phyloP scores from a whole-genome alignment of 2,888 invertebrate genomes.

The Volucella zonaria region DNA sequence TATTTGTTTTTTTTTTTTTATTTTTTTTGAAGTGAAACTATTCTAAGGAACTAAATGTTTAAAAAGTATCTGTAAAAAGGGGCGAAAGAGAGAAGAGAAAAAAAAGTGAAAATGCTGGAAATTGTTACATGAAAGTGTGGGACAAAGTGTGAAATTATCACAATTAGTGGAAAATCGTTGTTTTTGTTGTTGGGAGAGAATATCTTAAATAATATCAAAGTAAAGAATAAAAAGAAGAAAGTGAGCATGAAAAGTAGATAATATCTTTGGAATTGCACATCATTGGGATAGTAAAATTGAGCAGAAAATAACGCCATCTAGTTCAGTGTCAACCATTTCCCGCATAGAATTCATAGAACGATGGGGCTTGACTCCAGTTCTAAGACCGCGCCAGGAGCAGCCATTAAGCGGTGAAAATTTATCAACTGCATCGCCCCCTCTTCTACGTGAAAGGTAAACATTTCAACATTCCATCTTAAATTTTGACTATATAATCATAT shows the following conservation, averaged over 20 bases:
- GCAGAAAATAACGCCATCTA: constrained; percentile 79
- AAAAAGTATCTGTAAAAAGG: neutral
- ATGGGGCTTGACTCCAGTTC: constrained; percentile 99
- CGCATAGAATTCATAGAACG: constrained; percentile 98
- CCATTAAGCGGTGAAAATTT: constrained; percentile 86
- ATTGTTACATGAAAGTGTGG: constrained; percentile 31
- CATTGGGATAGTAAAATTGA: constrained; percentile 68
- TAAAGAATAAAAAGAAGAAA: constrained; percentile 25
- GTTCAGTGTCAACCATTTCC: constrained; percentile 89
- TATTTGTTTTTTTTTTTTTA: neutral
- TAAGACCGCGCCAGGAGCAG: constrained; percentile 97
- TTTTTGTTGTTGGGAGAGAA: neutral
- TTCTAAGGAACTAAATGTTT: constrained; percentile 28
- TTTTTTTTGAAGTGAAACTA: constrained; percentile 15
- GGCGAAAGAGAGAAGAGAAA: constrained; percentile 10
- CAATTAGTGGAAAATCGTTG: constrained; percentile 4
- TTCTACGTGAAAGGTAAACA: constrained; percentile 83
- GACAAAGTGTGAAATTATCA: constrained; percentile 40
- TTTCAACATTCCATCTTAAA: constrained; percentile 18
- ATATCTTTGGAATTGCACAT: constrained; percentile 60
- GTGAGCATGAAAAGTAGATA: constrained; percentile 68
- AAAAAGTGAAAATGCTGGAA: neutral
- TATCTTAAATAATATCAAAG: constrained; percentile 26
- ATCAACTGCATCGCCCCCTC: constrained; percentile 83
- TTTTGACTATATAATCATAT: constrained; percentile 8